Conservation (phyloP, 2,797 vertebrate species). For the Poecile montanus region DNA sequence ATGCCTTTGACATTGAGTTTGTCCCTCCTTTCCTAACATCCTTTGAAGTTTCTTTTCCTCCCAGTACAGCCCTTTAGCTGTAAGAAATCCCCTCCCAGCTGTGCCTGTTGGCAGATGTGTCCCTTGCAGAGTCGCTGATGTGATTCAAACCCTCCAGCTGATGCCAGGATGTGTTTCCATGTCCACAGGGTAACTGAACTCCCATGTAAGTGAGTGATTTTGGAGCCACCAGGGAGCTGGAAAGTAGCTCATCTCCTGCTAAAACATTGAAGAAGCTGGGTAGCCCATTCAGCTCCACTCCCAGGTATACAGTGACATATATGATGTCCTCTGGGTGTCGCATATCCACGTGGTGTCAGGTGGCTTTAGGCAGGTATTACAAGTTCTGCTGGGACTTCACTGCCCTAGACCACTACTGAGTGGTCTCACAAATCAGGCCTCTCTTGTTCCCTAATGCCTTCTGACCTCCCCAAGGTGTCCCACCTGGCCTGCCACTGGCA, state of each 20-base stretch:
- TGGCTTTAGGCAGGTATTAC: background rate
- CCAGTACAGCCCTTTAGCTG: background rate
- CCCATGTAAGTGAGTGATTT: rapidly evolving
- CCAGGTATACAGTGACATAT: too few species aligned
- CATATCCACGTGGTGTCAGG: background rate
- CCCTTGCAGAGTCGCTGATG: background rate
- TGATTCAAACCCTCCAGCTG: background rate
- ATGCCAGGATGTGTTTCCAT: background rate
- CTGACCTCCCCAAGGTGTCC: background rate
- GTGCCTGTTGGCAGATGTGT: background rate
- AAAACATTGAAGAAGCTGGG: background rate
- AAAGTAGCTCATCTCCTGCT: background rate
- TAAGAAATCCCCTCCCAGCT: background rate
- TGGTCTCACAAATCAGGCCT: background rate
- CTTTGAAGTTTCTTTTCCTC: background rate
- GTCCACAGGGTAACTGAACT: background rate
- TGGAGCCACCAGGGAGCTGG: background rate
- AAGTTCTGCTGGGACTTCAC: background rate
- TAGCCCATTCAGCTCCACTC: background rate
- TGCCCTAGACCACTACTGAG: background rate
- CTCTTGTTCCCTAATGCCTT: background rate
- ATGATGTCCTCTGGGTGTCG: background rate
- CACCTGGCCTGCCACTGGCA: background rate
- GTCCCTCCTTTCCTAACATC: background rate
- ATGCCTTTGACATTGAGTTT: background rate